A percentile compares a stretch with the other conserved stretches of the same genome.
These are phyloP conservation scores for Peromyscus attwateri DNA, from an alignment of 2,797 vertebrate genomes.

Conservation along the genomic window DNA sequence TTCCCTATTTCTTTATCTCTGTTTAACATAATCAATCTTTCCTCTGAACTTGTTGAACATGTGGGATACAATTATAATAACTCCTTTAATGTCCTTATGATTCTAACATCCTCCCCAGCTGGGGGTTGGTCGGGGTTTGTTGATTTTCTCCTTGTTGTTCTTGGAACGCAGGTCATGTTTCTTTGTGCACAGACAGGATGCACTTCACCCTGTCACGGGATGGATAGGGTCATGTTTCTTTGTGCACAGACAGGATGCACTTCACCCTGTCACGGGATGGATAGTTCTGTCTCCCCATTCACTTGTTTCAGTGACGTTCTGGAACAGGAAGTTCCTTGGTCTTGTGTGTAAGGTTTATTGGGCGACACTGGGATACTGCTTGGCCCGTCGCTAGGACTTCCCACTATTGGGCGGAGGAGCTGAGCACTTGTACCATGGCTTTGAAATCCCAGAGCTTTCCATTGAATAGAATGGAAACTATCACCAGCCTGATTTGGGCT, in stretches of 20 bases:
- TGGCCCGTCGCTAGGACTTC: not conserved
- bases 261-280: not conserved
- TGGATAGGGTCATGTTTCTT: not conserved
- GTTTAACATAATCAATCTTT: not conserved
- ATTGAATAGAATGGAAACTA: not conserved
- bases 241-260: not conserved
- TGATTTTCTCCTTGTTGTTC: slow-evolving; percentile 39
- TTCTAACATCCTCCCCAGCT: not conserved
- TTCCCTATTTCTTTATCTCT: not conserved
- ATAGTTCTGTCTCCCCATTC: not conserved
- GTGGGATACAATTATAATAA: not conserved
- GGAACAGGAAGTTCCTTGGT: not conserved
- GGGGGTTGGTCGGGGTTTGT: not conserved
- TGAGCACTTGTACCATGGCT: not conserved
- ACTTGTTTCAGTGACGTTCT: not conserved
- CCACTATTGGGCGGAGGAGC: not conserved
- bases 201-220: not conserved
- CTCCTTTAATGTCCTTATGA: slow-evolving; percentile 20
- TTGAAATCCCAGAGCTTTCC: not conserved
- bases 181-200: not conserved
- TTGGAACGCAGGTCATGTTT: not conserved
- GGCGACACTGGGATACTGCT: not conserved
- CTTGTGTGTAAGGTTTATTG: not conserved
- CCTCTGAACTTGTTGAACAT: not conserved
- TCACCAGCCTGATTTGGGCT: not conserved